A percentile compares a stretch with the other conserved stretches of the same genome.
Conservation (phyloP, 2,797 vertebrate species). For the Chlorospingus semifuscus region DNA sequence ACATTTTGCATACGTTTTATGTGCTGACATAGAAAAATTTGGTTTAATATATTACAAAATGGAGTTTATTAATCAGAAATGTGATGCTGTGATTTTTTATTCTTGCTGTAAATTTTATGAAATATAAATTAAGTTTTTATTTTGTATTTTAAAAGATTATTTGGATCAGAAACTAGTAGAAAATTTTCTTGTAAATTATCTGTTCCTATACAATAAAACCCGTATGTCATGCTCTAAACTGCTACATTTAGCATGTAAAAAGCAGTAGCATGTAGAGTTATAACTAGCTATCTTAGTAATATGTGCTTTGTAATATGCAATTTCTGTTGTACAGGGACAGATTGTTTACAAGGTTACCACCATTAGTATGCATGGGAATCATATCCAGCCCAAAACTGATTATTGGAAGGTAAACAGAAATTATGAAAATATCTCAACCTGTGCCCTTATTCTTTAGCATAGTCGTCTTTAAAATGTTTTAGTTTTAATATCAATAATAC, state of each 20-base stretch:
- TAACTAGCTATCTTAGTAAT: not conserved
- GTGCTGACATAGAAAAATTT: not conserved
- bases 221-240: not conserved
- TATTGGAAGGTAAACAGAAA: not conserved
- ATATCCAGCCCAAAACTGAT: not conserved
- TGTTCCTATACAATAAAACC: fast-evolving
- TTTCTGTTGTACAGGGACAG: not conserved
- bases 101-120: not conserved
- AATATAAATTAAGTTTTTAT: not conserved
- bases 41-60: not conserved
- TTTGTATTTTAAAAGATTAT: not conserved
- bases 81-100: not conserved
- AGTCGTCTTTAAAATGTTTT: not conserved
- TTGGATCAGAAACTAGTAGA: not conserved
- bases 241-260: not conserved
- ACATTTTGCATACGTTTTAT: not conserved
- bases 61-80: not conserved
- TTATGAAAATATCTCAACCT: not conserved
- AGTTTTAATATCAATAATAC: not conserved
- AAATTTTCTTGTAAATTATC: not conserved
- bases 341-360: not conserved
- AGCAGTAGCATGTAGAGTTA: not conserved
- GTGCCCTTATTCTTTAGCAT: not conserved
- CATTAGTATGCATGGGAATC: not conserved
- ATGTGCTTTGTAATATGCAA: not conserved